Percentiles rank a stretch among this genome's conserved stretches.
Evolutionary conservation across 2,797 vertebrate genomes (phyloP).

Genomic region (Pelodytes ibericus): DNA sequence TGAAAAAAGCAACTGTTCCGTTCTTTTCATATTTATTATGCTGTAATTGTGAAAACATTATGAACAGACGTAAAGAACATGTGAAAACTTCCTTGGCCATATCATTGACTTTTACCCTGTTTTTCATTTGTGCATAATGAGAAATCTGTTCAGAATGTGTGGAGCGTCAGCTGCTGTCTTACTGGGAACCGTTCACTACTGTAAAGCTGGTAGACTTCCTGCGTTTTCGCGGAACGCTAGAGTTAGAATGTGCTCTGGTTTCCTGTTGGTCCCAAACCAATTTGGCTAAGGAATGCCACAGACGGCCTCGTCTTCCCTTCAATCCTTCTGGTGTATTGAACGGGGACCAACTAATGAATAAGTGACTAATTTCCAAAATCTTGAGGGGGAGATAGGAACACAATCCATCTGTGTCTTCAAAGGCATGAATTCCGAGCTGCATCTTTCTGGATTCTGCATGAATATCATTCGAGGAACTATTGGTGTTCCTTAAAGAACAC

Average conservation of each 20-base stretch:
- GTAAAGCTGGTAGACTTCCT: constrained; percentile 15
- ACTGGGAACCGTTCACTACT: constrained; percentile 10
- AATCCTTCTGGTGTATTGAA: constrained; percentile 38
- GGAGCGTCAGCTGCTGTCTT: not conserved
- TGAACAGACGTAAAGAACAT: constrained; percentile 1
- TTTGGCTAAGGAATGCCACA: constrained; percentile 41
- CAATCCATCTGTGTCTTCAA: not conserved
- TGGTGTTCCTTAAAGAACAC: too few relatives aligned
- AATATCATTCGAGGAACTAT: not conserved
- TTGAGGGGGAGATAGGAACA: not conserved
- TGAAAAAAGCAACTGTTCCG: too few relatives aligned
- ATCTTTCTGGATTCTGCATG: not conserved
- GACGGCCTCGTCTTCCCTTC: constrained; percentile 37
- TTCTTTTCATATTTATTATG: not conserved
- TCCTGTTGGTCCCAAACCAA: constrained; percentile 19
- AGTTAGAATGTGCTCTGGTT: constrained; percentile 10
- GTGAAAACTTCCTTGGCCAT: not conserved
- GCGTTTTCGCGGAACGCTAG: not conserved
- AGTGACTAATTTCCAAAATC: constrained; percentile 8
- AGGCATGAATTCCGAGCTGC: not conserved
- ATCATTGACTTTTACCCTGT: constrained; percentile 1
- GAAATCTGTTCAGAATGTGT: constrained; percentile 16
- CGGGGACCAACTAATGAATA: constrained; percentile 39
- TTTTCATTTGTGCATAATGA: constrained; percentile 2
- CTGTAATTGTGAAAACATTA: not conserved